Evolutionary conservation across 1,140 invertebrate species (phyloP), one percentile per base, ranked within the genome.

Genomic region (Sinella curviseta): DNA sequence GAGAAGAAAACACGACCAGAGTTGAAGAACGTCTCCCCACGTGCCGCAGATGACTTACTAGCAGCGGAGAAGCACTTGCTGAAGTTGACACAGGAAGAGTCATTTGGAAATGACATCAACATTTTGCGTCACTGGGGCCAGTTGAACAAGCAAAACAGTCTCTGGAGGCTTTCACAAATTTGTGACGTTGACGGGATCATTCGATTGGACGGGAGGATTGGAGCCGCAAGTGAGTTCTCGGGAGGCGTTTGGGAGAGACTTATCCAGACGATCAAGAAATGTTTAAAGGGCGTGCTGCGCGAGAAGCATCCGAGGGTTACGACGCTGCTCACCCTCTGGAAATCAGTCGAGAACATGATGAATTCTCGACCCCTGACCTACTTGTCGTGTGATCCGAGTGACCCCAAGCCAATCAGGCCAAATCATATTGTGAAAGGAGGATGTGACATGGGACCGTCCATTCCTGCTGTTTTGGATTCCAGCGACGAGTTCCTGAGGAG

Each of bases 121-220:
- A 39, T 86, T 17, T 74, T n/a, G n/a, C n/a, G 35, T 24, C 14
- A 57, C 34, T 3, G 8, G 3, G 24, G 55, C 12, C n/a, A 4
- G 57, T 28, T 2, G 35, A 48, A 80, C 8, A 39, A 70, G 24
- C 86, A 86, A 82, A 76, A 82, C 14, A 82, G 85, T 74, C 31
- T 86, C 4, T 85, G 85, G 77, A 60, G 77, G 0, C 73, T 86
- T 28, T 85, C 85, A 0, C 86, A 87, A 0, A 82, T 85, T 35
- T 77, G 88, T 1, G 86, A 88, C 78, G 82, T 88, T 0, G 82
- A 86, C 74, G 87, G 85, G 12, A 86, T 86, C 0, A 67, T 86
- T 0, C 30, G 1, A 78, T 77, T 87, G 4, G 85, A 84, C 1
- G 82, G 80, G 0, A 70, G 65, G n/a, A 31, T 70, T 20, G 39